Conservation (phyloP, 2,888 invertebrate genomes). For the Actias luna region DNA sequence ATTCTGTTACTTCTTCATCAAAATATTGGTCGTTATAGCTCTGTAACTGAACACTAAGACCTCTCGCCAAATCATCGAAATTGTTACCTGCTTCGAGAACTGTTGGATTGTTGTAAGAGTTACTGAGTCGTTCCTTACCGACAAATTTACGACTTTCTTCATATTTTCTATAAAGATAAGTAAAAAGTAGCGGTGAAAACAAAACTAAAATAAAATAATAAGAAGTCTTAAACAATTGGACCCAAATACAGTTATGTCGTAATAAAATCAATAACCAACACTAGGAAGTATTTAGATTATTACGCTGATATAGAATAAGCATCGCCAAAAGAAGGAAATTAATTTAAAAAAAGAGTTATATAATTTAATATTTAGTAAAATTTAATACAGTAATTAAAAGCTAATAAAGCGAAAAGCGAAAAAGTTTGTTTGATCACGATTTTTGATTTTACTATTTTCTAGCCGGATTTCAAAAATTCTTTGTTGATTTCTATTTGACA, state of each 20-base stretch:
- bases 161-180: constrained; percentile 19
- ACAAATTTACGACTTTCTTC: constrained; percentile 18
- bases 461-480: too few species aligned
- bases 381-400: not conserved
- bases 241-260: not conserved
- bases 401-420: not conserved
- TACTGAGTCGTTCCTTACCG: constrained; percentile 14
- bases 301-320: too few species aligned
- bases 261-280: too few species aligned
- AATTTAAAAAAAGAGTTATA: too few species aligned
- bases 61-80: constrained; percentile 21
- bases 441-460: too few species aligned
- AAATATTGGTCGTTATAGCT: constrained; percentile 20
- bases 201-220: not conserved
- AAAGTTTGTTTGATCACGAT: too few species aligned
- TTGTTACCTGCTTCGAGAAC: constrained; percentile 18
- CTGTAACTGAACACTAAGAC: constrained; percentile 23
- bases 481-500: too few species aligned
- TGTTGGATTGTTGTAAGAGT: constrained; percentile 17
- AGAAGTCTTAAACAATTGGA: not conserved
- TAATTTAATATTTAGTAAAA: too few species aligned
- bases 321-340: too few species aligned
- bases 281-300: too few species aligned
- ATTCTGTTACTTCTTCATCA: constrained; percentile 23
- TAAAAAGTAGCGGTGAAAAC: too few species aligned